Conservation (phyloP, 2,797 vertebrate species). For the Smutsia gigantea region DNA sequence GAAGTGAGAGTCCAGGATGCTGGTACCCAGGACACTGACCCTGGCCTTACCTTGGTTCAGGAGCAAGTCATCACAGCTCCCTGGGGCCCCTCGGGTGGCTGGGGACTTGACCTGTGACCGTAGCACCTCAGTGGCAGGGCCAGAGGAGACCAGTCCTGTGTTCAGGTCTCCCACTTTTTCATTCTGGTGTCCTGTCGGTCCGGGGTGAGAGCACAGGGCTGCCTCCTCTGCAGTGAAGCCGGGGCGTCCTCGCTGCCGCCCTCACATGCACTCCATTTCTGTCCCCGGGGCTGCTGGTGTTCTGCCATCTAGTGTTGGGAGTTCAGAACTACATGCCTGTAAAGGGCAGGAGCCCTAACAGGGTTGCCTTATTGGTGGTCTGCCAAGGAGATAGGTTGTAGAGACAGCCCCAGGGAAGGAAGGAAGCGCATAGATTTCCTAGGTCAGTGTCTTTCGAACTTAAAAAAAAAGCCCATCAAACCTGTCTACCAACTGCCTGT, state of each 20-base stretch:
- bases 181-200: neutral
- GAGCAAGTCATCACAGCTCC: neutral
- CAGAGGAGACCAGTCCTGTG: neutral
- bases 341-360: neutral
- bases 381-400: no score
- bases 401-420: neutral
- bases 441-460: neutral
- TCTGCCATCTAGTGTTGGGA: slow-evolving; percentile 4
- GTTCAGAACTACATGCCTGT: neutral
- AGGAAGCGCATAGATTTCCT: neutral
- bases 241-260: neutral
- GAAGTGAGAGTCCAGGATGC: neutral
- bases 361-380: neutral
- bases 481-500: neutral
- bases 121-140: neutral
- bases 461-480: neutral
- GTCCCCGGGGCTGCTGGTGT: neutral
- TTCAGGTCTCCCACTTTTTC: neutral
- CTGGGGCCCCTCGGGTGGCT: neutral
- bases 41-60: no score
- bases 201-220: rapidly evolving
- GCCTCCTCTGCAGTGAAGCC: neutral
- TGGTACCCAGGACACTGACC: neutral
- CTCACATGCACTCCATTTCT: neutral
- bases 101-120: neutral